Evolutionary conservation across 2,888 invertebrate genomes (phyloP).

Genomic region (Pammene aurita): DNA sequence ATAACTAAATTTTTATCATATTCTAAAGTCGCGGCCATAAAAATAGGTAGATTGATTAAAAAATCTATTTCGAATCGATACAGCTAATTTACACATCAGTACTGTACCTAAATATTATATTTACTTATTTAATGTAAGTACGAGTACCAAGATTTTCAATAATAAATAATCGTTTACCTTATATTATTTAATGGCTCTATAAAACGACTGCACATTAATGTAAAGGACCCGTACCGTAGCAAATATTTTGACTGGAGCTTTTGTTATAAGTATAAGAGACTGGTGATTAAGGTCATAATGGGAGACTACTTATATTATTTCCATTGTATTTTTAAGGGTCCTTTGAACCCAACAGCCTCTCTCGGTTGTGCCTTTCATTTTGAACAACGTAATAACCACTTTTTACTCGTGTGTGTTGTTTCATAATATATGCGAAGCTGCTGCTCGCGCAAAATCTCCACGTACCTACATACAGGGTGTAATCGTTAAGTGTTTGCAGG

Average conservation of each 20-base stretch:
- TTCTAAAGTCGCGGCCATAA: too few species aligned
- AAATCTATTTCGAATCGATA: too few species aligned
- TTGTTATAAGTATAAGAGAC: constrained; percentile 3
- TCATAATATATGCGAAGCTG: constrained; percentile 9
- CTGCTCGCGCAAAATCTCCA: neutral
- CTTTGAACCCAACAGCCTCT: constrained; percentile 7
- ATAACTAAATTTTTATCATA: too few species aligned
- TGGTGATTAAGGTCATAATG: constrained; percentile 18
- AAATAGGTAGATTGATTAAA: too few species aligned
- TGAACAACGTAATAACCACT: constrained; percentile 12
- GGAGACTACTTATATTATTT: neutral
- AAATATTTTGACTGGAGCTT: neutral
- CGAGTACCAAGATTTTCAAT: too few species aligned
- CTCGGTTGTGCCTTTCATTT: neutral
- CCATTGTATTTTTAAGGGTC: constrained; percentile 19
- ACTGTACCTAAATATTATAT: too few species aligned
- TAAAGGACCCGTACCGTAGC: neutral
- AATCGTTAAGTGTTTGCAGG: too few species aligned
- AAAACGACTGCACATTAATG: too few species aligned
- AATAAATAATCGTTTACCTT: too few species aligned
- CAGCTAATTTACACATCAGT: too few species aligned
- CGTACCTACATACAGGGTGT: neutral
- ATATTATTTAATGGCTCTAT: too few species aligned
- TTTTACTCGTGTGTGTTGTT: constrained; percentile 1
- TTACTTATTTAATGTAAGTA: too few species aligned